These are phyloP conservation scores for Helarctos malayanus DNA, from an alignment of 2,797 vertebrate species.

Conservation along the genomic window DNA sequence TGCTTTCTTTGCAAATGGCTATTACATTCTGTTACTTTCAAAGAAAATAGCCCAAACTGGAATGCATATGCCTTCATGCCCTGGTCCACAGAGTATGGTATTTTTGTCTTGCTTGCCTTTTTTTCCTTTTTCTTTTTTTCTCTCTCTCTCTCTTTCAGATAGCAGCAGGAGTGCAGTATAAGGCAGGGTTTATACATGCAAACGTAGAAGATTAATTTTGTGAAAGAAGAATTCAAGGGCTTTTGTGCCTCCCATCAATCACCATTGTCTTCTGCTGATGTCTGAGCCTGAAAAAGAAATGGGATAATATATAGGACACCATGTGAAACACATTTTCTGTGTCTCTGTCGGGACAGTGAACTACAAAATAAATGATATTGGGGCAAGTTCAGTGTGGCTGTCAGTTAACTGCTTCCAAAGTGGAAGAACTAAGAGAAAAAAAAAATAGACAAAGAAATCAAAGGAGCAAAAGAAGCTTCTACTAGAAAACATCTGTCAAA, in stretches of 20 bases:
- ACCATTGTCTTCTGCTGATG: constrained; percentile 57
- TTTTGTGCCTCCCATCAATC: constrained; percentile 60
- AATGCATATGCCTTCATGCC: neutral
- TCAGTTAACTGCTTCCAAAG: constrained; percentile 31
- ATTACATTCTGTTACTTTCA: neutral
- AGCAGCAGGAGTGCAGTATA: neutral
- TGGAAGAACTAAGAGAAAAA: neutral
- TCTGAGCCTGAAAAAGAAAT: constrained; percentile 62
- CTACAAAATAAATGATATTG: neutral
- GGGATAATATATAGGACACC: neutral
- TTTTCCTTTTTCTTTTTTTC: neutral
- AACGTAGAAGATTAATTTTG: constrained; percentile 79
- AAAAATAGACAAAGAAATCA: neutral
- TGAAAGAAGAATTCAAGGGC: constrained; percentile 53
- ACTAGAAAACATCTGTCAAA: constrained; percentile 54
- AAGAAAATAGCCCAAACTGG: neutral
- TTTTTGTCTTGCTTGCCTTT: constrained; percentile 17
- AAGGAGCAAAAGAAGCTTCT: neutral
- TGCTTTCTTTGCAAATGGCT: constrained; percentile 14
- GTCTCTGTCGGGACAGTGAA: constrained; percentile 66
- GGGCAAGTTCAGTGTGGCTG: neutral
- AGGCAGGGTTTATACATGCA: neutral
- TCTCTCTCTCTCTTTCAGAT: neutral
- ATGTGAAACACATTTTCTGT: constrained; percentile 9
- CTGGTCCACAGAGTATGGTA: neutral